Evolutionary conservation across 2,888 invertebrate genomes (phyloP).

Genomic region (Glyphotaelius pellucidus): DNA sequence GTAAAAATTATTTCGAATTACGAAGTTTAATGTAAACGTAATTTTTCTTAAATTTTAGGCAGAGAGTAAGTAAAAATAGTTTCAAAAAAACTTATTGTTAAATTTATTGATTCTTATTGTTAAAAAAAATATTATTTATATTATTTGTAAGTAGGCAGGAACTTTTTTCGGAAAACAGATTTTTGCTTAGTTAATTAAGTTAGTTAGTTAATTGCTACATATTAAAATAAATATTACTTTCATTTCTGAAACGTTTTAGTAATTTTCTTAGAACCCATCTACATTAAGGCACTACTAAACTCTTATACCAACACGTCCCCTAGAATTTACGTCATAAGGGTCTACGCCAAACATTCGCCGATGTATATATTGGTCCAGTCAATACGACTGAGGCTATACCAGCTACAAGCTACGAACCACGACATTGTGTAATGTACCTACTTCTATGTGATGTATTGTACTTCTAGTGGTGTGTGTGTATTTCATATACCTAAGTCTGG

Average conservation of each 20-base stretch:
- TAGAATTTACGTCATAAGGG: slow-evolving; percentile 4
- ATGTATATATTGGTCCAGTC: background rate
- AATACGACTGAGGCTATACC: background rate
- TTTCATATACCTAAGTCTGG: background rate
- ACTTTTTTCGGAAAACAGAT: background rate
- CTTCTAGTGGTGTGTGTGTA: background rate
- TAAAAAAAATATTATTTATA: too few species aligned
- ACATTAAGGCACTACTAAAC: background rate
- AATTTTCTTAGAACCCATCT: background rate
- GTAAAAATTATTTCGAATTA: background rate
- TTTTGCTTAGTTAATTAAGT: background rate
- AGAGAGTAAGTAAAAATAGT: too few species aligned
- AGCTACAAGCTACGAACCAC: background rate
- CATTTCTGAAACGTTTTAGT: background rate
- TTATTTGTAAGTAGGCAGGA: too few species aligned
- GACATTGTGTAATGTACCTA: background rate
- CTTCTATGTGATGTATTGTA: background rate
- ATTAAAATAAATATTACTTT: background rate
- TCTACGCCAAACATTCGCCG: background rate
- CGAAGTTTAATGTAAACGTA: background rate
- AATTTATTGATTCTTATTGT: too few species aligned
- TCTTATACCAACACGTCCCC: background rate
- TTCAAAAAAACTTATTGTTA: too few species aligned
- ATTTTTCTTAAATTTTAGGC: background rate
- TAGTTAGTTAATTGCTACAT: too few species aligned